These are phyloP conservation scores for Thunnus maccoyii DNA, from an alignment of 2,113 vertebrate species.

Conservation along the genomic window DNA sequence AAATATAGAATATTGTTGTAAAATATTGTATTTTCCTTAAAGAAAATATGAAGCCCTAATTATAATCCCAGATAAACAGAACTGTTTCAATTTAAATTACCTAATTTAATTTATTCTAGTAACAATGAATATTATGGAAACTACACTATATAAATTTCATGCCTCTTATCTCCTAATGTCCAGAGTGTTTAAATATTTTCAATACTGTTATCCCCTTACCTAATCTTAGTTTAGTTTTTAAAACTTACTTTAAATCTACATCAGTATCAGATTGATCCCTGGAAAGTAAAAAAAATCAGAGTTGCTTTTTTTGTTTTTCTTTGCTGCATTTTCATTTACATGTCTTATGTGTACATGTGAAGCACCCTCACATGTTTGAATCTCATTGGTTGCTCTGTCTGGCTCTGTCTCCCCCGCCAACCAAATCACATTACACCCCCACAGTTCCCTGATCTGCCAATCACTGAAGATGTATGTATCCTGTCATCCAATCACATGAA, in stretches of 20 bases:
- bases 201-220: neutral
- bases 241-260: neutral
- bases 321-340: constrained; percentile 69
- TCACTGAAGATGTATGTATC: constrained; percentile 66
- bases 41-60: neutral
- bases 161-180: neutral
- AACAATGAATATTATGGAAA: neutral
- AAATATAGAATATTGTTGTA: neutral
- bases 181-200: neutral
- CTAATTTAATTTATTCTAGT: neutral
- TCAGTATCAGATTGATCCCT: neutral
- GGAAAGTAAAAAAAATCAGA: neutral
- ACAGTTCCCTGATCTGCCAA: constrained; percentile 60
- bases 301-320: constrained; percentile 62
- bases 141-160: neutral
- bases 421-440: constrained; percentile 50
- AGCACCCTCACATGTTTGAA: constrained; percentile 46
- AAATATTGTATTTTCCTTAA: neutral
- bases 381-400: constrained; percentile 74
- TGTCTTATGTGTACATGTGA: constrained; percentile 54
- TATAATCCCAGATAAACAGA: neutral
- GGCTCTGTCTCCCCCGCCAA: constrained; percentile 67
- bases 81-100: neutral
- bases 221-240: neutral
- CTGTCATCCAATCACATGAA: constrained; percentile 34